Evolutionary conservation across 2,888 invertebrate genomes (phyloP), one percentile per base, ranked within the genome.

Genomic region (Phasia obesa): DNA sequence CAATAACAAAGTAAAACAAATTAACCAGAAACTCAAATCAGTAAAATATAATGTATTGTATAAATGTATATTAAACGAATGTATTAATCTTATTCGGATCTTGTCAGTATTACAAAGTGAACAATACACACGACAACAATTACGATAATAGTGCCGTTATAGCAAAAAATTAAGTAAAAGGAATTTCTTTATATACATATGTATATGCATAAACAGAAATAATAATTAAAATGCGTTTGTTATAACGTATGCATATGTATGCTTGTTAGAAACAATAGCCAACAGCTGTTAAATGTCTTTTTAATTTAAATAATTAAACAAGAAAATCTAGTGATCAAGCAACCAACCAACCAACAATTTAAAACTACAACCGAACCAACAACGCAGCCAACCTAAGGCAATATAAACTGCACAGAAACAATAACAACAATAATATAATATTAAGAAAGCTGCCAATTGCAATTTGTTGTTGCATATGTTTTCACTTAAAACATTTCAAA

Each of bases 391-490:
- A 44, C 19, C 44, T 65, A 25, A 21, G 25, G 69, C 70, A 64
- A 70, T 78, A 70, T 74, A 64, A 77, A 80, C 17, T 19, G 62
- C 70, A 67, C 57, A 78, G 65, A 44, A 71, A 15, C 35, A 53
- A 15, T 35, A 65, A 57, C 31, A 73, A 74, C 53, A n/a, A 67
- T 69, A 44, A 55, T 44, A 49, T 7, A 57, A 5, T 23, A 53
- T n/a, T 31, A 47, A 17, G 31, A 73, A 64, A 51, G 57, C 77
- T 77, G 81, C 71, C 84, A 84, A 74, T 83, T 81, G 64, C 71
- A 75, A 85, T 77, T 85, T 85, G 81, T 81, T 80, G 74, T 74
- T 75, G 69, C 77, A 64, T 60, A 79, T 81, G 81, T 75, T 69
- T 67, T 76, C 79, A 74, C 53, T 49, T 77, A 73, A 59, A 80